Percentiles rank a stretch among this genome's conserved stretches.
These are phyloP conservation scores for Arctopsyche grandis DNA, from an alignment of 1,140 invertebrate genomes.

Conservation along the genomic window DNA sequence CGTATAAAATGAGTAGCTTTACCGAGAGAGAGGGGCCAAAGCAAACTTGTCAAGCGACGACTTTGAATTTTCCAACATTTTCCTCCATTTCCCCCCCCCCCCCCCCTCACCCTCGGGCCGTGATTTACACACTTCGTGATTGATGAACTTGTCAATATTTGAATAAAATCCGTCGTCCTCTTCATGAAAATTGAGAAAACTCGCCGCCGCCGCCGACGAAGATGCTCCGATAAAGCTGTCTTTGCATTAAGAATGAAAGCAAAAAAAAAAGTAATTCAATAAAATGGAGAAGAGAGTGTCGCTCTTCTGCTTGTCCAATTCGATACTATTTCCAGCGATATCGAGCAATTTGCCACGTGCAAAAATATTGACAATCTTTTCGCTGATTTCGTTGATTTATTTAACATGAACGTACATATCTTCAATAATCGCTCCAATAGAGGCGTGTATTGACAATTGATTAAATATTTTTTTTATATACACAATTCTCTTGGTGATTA, in stretches of 20 bases:
- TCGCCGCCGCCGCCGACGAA: background rate
- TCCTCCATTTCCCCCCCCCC: background rate
- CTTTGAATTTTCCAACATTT: background rate
- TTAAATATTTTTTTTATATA: no score
- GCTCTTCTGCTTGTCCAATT: background rate
- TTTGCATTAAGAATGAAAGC: background rate
- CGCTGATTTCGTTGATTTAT: no score
- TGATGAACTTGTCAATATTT: slow-evolving; percentile 45
- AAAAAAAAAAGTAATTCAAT: background rate
- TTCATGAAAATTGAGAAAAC: slow-evolving; percentile 38
- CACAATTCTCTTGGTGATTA: no score
- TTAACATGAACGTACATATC: no score
- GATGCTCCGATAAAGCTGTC: slow-evolving; percentile 2
- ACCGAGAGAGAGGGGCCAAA: background rate
- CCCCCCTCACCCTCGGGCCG: background rate
- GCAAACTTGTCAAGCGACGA: slow-evolving; percentile 33
- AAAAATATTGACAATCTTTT: no score
- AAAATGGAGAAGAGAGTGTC: background rate
- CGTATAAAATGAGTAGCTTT: no score
- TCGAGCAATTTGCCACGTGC: no score
- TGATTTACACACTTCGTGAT: slow-evolving; percentile 41
- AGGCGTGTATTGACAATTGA: no score
- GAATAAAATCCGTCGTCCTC: slow-evolving; percentile 34
- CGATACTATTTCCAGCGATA: background rate
- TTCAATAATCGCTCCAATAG: no score